Conservation (phyloP, 2,888 invertebrate genomes). For the Asteroscopus sphinx region DNA sequence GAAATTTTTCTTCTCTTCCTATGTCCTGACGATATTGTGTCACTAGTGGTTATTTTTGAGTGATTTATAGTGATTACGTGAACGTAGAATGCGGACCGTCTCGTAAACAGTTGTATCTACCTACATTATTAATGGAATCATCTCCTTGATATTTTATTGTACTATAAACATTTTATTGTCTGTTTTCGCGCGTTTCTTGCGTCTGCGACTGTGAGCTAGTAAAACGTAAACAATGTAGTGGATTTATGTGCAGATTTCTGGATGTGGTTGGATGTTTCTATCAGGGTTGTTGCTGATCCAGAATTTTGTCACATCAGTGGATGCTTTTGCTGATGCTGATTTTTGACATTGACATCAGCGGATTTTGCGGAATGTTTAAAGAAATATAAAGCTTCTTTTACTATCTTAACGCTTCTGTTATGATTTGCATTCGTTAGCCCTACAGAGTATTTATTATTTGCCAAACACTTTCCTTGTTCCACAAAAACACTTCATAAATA, state of each 20-base stretch:
- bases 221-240: constrained; percentile 45
- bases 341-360: no score
- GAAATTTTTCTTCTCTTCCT: no score
- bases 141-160: constrained; percentile 75
- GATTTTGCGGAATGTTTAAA: no score
- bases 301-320: no score
- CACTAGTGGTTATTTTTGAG: constrained; percentile 10
- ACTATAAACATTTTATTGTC: constrained; percentile 76
- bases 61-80: constrained; percentile 59
- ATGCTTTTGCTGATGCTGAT: no score
- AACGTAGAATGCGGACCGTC: constrained; percentile 41
- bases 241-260: constrained; percentile 48
- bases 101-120: constrained; percentile 63
- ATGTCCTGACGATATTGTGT: background rate
- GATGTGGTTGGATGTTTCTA: constrained; percentile 22
- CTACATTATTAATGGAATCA: constrained; percentile 72
- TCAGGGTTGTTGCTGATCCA: no score
- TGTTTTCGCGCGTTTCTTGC: constrained; percentile 61
- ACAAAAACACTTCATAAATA: constrained; percentile 3
- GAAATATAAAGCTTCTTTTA: no score
- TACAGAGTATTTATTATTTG: no score
- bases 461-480: background rate
- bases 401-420: no score
- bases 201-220: constrained; percentile 35
- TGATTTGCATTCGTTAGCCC: no score